Conservation (phyloP, 2,113 vertebrate species). For the Gambusia holbrooki region DNA sequence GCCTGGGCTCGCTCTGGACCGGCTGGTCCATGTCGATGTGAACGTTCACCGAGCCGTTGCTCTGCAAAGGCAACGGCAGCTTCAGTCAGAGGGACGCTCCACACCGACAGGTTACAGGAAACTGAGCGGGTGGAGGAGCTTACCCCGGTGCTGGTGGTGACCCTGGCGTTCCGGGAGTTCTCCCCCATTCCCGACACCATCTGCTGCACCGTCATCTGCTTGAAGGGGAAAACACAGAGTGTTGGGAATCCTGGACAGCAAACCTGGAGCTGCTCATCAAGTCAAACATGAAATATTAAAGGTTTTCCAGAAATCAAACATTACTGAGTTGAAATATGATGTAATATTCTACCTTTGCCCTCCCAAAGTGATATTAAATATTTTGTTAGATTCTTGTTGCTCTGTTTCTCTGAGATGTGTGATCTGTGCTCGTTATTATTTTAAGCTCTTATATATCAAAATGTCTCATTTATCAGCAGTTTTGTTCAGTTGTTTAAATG, state of each 20-base stretch:
- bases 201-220: constrained; percentile 83
- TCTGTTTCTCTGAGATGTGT: too few species aligned
- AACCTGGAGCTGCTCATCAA: not conserved
- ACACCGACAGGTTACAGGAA: too few species aligned
- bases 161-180: constrained; percentile 77
- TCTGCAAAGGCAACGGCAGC: constrained; percentile 59
- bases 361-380: too few species aligned
- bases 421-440: too few species aligned
- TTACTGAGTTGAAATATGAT: too few species aligned
- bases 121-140: constrained; percentile 20
- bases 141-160: constrained; percentile 82
- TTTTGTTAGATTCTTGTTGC: too few species aligned
- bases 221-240: constrained; percentile 13
- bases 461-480: too few species aligned
- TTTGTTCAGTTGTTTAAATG: too few species aligned
- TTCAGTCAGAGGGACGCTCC: not conserved
- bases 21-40: constrained; percentile 91
- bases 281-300: too few species aligned
- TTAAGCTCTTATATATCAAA: too few species aligned
- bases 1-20: constrained; percentile 88
- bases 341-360: too few species aligned
- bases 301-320: too few species aligned
- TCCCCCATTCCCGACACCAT: constrained; percentile 84
- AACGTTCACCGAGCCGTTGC: constrained; percentile 87
- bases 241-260: not conserved